Percentiles rank a stretch among this genome's conserved stretches.
phyloP scores from a whole-genome alignment of 2,797 vertebrate species.

The Gobionotothen gibberifrons region DNA sequence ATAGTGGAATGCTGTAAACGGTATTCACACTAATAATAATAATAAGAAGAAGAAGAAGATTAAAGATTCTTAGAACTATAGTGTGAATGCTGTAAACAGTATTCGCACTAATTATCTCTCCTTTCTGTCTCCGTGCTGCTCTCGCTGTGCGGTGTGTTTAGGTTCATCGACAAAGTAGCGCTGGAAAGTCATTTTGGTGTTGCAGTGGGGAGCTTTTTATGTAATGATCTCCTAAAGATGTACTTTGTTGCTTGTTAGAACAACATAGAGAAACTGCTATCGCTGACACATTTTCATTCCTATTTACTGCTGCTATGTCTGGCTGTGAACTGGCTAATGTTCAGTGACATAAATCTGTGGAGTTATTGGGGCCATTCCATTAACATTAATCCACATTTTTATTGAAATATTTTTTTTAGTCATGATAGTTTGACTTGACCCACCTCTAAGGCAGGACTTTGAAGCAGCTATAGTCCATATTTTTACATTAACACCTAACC shows the following conservation, averaged over 20 bases:
- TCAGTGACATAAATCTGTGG: not conserved
- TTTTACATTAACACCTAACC: not conserved
- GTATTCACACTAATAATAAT: too few species aligned
- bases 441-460: not conserved
- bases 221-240: constrained; percentile 10
- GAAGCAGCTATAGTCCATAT: not conserved
- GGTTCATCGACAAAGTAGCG: constrained; percentile 9
- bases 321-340: not conserved
- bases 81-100: too few species aligned
- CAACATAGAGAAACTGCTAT: not conserved
- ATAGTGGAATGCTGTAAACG: too few species aligned
- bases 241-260: constrained; percentile 4
- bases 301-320: constrained; percentile 1
- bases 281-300: not conserved
- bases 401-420: not conserved
- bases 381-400: not conserved
- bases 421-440: not conserved
- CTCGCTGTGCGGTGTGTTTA: constrained; percentile 19
- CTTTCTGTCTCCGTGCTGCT: constrained; percentile 15
- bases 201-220: constrained; percentile 4
- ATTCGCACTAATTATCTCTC: constrained; percentile 2
- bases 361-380: not conserved
- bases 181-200: constrained; percentile 11
- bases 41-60: too few species aligned
- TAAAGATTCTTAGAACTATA: too few species aligned